Evolutionary conservation across 2,797 vertebrate genomes (phyloP).

Genomic region (Acomys russatus): DNA sequence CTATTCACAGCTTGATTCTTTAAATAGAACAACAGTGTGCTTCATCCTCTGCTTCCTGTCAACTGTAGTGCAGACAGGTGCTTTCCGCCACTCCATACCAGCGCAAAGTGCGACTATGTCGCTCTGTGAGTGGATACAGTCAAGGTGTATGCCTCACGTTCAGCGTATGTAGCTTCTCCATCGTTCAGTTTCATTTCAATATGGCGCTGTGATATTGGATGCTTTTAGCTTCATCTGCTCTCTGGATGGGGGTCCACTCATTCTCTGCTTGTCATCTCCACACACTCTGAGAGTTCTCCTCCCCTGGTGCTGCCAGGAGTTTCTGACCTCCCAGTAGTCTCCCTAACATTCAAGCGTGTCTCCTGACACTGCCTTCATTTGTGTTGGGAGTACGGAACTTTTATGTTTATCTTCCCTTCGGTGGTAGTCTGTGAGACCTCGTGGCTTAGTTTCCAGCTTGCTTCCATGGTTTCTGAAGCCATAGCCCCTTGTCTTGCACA

Average conservation of each 20-base stretch:
- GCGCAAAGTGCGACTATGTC: background rate
- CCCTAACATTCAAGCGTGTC: background rate
- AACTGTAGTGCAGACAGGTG: background rate
- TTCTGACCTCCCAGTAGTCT: background rate
- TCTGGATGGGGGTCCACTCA: background rate
- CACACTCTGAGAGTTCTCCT: background rate
- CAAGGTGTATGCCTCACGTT: background rate
- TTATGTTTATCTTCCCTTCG: background rate
- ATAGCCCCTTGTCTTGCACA: background rate
- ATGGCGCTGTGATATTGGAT: background rate
- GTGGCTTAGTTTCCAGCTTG: background rate
- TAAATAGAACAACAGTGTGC: background rate
- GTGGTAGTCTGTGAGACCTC: background rate
- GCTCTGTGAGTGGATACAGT: background rate
- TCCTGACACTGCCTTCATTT: background rate
- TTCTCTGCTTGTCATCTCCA: background rate
- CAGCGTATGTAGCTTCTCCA: background rate
- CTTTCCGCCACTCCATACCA: background rate
- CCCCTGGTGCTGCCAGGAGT: background rate
- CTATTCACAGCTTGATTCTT: background rate
- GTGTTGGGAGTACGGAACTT: background rate
- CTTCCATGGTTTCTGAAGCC: constrained; percentile 20
- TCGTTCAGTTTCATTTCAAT: background rate
- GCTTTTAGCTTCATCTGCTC: background rate
- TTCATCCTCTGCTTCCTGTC: background rate